These are phyloP conservation scores for Nemoura dubitans DNA, from an alignment of 2,888 invertebrate genomes.

Conservation along the genomic window DNA sequence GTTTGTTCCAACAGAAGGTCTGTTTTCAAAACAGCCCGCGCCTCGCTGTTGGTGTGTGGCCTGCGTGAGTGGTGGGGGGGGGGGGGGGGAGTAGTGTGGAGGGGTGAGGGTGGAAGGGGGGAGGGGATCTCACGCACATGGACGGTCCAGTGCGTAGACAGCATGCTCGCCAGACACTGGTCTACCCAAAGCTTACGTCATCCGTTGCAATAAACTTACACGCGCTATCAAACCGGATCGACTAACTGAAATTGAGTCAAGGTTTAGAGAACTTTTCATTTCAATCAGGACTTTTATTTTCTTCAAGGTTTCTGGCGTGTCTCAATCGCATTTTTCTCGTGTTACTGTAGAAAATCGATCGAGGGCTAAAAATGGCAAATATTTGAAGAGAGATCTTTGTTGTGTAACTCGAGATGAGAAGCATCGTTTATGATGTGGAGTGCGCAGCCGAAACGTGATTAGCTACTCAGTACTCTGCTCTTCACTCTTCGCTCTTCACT, in stretches of 20 bases:
- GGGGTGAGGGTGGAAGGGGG: no score
- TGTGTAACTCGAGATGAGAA: no score
- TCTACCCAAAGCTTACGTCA: background rate
- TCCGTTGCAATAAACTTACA: background rate
- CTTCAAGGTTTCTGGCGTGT: background rate
- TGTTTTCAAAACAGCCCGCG: background rate
- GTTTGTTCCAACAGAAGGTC: background rate
- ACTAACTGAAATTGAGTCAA: background rate
- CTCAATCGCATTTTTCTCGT: background rate
- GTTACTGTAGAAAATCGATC: background rate
- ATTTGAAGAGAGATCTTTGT: background rate
- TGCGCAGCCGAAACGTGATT: no score
- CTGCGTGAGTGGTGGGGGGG: no score
- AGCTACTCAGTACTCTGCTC: no score
- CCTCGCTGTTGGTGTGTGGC: background rate
- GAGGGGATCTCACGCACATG: no score
- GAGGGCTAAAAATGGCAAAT: background rate
- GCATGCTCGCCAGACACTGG: no score
- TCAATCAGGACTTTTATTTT: background rate
- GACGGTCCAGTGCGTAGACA: no score
- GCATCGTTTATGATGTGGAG: no score
- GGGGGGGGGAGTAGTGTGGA: no score
- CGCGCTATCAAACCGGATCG: background rate
- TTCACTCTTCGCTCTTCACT: no score
- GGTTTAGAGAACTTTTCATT: constrained; percentile 12